These are phyloP conservation scores for Chydorus sphaericus DNA, from an alignment of 2,888 invertebrate species.

Conservation along the genomic window DNA sequence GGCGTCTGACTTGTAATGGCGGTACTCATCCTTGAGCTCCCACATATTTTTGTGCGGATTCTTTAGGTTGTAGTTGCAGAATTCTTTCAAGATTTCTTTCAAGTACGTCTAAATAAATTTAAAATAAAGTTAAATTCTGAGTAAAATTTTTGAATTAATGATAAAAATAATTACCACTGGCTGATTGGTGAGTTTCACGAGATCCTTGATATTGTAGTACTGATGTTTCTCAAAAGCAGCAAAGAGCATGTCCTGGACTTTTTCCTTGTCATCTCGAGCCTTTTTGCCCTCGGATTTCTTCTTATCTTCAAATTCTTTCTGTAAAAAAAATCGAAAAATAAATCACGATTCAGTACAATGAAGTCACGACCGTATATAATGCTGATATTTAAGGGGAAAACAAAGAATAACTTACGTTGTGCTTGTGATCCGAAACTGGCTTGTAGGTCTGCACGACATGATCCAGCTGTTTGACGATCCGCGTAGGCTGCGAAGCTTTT, in stretches of 20 bases:
- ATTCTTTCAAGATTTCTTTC: constrained; percentile 94
- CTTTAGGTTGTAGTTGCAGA: constrained; percentile 92
- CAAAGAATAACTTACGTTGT: constrained; percentile 46
- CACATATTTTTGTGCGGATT: constrained; percentile 99
- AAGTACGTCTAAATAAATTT: constrained; percentile 51
- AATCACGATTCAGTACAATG: too few relatives aligned
- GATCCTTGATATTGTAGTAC: constrained; percentile 94
- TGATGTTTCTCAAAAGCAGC: constrained; percentile 99
- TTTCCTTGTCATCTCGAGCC: constrained; percentile 87
- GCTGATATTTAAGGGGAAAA: too few relatives aligned
- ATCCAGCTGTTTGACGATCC: constrained; percentile 74
- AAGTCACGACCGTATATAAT: too few relatives aligned
- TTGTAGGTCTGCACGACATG: constrained; percentile 79
- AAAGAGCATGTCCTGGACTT: constrained; percentile 89
- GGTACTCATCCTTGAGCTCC: constrained; percentile 96
- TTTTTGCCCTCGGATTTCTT: constrained; percentile 93
- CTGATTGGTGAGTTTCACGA: constrained; percentile 84
- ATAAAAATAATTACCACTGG: constrained; percentile 63
- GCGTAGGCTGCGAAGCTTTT: constrained; percentile 69
- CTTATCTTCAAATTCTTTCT: constrained; percentile 77
- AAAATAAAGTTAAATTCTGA: too few relatives aligned
- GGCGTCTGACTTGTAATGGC: constrained; percentile 78
- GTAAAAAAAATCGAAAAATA: constrained; percentile 10
- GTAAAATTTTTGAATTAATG: too few relatives aligned
- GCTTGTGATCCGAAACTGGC: constrained; percentile 80